Conservation (phyloP, 2,888 invertebrate species). For the Diarsia rubi region DNA sequence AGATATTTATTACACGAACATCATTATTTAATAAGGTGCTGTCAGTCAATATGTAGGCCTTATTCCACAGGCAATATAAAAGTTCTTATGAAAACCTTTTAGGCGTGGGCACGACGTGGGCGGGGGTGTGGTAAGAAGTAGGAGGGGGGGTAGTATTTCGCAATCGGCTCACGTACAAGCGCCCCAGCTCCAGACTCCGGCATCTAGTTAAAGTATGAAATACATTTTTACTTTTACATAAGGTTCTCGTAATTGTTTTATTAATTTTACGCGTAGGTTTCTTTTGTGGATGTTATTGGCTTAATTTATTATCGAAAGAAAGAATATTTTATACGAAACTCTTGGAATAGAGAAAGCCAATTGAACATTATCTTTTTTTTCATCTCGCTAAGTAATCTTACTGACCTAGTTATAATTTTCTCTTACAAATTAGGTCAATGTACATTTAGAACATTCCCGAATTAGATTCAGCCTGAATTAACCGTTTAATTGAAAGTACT, state of each 20-base stretch:
- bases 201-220: slow-evolving; percentile 64
- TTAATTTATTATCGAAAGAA: slow-evolving; percentile 14
- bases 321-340: slow-evolving; percentile 6
- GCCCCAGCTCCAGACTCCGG: slow-evolving; percentile 65
- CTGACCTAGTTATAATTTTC: neutral
- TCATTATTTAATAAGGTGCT: slow-evolving; percentile 44
- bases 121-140: slow-evolving; percentile 27
- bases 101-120: slow-evolving; percentile 56
- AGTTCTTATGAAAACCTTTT: slow-evolving; percentile 64
- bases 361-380: neutral
- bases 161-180: slow-evolving; percentile 73
- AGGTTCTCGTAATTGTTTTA: slow-evolving; percentile 55
- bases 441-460: neutral
- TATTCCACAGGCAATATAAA: slow-evolving; percentile 44
- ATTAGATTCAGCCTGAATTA: neutral
- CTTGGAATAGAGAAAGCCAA: neutral
- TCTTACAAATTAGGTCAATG: slow-evolving; percentile 16
- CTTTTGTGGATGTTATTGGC: slow-evolving; percentile 10
- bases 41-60: slow-evolving; percentile 48
- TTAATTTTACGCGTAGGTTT: slow-evolving; percentile 38
- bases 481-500: slow-evolving; percentile 14
- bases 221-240: slow-evolving; percentile 61
- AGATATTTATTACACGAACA: slow-evolving; percentile 29
- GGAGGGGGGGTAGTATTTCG: slow-evolving; percentile 55
- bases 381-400: neutral